Conservation (phyloP, 37 sponge, comb jelly and placozoan species). For the Axinella damicornis region DNA sequence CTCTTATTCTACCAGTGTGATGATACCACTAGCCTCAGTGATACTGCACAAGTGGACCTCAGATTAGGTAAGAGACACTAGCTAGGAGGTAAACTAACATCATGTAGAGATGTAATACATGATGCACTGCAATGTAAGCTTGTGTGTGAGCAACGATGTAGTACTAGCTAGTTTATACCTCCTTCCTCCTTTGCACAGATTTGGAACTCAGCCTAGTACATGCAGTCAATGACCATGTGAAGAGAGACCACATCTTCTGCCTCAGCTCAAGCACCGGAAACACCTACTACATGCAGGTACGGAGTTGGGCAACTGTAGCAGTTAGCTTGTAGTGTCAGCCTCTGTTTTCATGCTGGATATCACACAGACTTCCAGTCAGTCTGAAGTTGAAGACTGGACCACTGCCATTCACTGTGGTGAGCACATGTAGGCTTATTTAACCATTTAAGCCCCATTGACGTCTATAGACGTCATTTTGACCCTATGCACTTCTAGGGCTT, state of each 20-base stretch:
- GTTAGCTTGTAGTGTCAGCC: too few relatives aligned
- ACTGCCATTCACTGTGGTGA: conserved; percentile 65
- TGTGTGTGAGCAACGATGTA: background rate
- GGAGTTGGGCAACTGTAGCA: background rate
- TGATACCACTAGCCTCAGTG: background rate
- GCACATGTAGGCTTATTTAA: too few relatives aligned
- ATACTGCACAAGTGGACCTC: conserved; percentile 10
- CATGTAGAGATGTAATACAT: too few relatives aligned
- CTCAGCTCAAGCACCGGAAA: conserved; percentile 67
- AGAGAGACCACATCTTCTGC: conserved; percentile 74
- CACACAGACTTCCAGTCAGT: conserved; percentile 46
- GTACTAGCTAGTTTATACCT: background rate
- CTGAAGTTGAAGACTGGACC: conserved; percentile 75
- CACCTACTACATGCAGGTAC: conserved; percentile 78
- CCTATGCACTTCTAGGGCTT: too few relatives aligned
- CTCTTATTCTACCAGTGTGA: conserved; percentile 55
- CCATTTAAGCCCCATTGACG: too few relatives aligned
- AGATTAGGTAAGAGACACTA: conserved; percentile 31
- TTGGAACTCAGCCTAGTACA: conserved; percentile 51
- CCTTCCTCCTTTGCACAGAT: conserved; percentile 23
- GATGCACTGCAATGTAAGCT: too few relatives aligned
- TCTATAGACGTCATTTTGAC: too few relatives aligned
- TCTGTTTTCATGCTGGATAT: too few relatives aligned
- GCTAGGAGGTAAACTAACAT: too few relatives aligned
- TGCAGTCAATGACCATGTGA: conserved; percentile 72